phyloP scores from a whole-genome alignment of 53 echinoderm and acorn worm species.

The Apostichopus leukothele region DNA sequence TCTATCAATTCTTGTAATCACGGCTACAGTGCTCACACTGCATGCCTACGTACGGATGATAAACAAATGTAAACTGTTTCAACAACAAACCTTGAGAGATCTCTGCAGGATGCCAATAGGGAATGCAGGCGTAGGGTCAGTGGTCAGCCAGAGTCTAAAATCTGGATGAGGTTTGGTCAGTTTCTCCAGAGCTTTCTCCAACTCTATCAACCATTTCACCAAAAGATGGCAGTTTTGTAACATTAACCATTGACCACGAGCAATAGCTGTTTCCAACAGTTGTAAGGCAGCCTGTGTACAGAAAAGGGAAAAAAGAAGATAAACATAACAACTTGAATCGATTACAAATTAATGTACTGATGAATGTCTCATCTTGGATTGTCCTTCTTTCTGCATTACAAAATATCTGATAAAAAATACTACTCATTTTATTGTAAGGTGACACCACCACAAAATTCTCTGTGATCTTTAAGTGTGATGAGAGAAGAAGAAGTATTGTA shows the following conservation, averaged over 20 bases:
- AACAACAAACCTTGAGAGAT: slow-evolving; percentile 87
- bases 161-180: slow-evolving; percentile 97
- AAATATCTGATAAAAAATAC: too few species aligned
- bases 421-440: too few species aligned
- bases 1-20: too few species aligned
- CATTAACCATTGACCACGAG: slow-evolving; percentile 99
- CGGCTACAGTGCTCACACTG: too few species aligned
- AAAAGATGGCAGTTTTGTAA: slow-evolving; percentile 97
- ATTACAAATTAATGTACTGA: too few species aligned
- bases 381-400: too few species aligned
- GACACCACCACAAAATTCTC: too few species aligned
- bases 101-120: slow-evolving; percentile 98
- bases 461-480: too few species aligned
- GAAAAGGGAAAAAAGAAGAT: not conserved
- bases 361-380: too few species aligned
- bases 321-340: too few species aligned
- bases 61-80: not conserved
- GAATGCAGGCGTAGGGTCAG: slow-evolving; percentile 95
- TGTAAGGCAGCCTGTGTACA: slow-evolving; percentile 81
- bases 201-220: slow-evolving; percentile 92
- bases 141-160: slow-evolving; percentile 98
- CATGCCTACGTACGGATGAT: too few species aligned
- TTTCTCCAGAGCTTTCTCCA: slow-evolving; percentile 95
- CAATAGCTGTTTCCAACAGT: slow-evolving; percentile 95
- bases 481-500: too few species aligned